Conservation (phyloP, 2,113 vertebrate species). For the Halichoeres trimaculatus region DNA sequence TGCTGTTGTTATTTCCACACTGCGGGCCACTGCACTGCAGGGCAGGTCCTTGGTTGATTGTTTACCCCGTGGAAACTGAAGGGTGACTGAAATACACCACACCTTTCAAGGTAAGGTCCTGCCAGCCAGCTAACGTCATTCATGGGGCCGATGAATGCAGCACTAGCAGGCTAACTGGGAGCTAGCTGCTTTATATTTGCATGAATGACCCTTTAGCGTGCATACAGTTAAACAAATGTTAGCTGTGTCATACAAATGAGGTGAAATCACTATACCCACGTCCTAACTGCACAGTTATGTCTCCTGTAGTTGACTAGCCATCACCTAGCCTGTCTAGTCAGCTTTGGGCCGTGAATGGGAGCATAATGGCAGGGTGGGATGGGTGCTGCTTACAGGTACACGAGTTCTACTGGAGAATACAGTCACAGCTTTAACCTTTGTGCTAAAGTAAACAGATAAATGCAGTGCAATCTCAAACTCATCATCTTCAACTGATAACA, state of each 20-base stretch:
- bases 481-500: no score
- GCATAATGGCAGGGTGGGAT: not conserved
- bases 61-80: slow-evolving; percentile 26
- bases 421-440: no score
- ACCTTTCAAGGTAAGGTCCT: slow-evolving; percentile 77
- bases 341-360: slow-evolving; percentile 10
- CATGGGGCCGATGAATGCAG: slow-evolving; percentile 46
- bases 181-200: slow-evolving; percentile 42
- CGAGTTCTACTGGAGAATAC: not conserved
- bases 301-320: not conserved
- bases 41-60: slow-evolving; percentile 55
- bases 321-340: not conserved
- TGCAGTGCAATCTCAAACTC: no score
- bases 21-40: slow-evolving; percentile 39
- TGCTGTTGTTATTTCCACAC: slow-evolving; percentile 48
- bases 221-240: slow-evolving; percentile 1
- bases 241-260: not conserved
- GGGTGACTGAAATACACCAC: slow-evolving; percentile 59
- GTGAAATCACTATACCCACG: not conserved
- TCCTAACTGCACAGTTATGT: no score
- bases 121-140: slow-evolving; percentile 53
- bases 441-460: not conserved
- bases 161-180: slow-evolving; percentile 57
- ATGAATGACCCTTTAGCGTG: slow-evolving; percentile 10
- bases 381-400: slow-evolving; percentile 17